These are phyloP conservation scores for Caenorhabditis sp. DNA, from an alignment of 2,888 invertebrate species.

Conservation along the genomic window DNA sequence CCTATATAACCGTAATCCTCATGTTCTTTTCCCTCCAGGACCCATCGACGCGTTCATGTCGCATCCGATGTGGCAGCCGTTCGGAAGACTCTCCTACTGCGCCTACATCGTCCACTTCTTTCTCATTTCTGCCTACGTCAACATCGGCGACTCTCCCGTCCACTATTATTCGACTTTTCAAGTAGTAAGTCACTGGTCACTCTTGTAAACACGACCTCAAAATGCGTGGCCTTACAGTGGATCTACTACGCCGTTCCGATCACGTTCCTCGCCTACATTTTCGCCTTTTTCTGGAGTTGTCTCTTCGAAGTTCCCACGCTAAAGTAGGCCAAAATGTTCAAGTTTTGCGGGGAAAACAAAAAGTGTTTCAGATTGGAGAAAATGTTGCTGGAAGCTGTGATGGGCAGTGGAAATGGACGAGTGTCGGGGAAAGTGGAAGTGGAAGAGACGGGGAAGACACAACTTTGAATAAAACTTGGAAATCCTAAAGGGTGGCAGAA, in stretches of 20 bases:
- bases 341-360: too few relatives aligned
- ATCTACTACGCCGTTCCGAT: conserved; percentile 37
- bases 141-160: conserved; percentile 39
- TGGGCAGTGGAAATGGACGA: conserved; percentile 5
- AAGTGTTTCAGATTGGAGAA: conserved; percentile 36
- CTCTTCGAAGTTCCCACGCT: conserved; percentile 54
- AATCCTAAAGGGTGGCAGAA: too few relatives aligned
- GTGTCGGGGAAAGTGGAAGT: conserved; percentile 30
- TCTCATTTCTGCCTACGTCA: conserved; percentile 31
- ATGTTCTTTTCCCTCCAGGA: conserved; percentile 25
- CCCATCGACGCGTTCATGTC: conserved; percentile 83
- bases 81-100: conserved; percentile 92
- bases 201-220: too few relatives aligned
- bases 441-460: not conserved
- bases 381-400: conserved; percentile 33
- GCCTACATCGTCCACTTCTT: conserved; percentile 84
- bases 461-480: too few relatives aligned
- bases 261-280: conserved; percentile 28
- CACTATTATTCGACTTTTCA: conserved; percentile 52
- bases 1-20: too few relatives aligned
- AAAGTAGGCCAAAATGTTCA: conserved; percentile 29
- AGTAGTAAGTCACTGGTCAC: conserved; percentile 26
- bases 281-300: conserved; percentile 62
- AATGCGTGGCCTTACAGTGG: conserved; percentile 41
- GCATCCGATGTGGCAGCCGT: conserved; percentile 88